Evolutionary conservation across 2,113 vertebrate species (phyloP).

Genomic region (Aphyosemion australe): DNA sequence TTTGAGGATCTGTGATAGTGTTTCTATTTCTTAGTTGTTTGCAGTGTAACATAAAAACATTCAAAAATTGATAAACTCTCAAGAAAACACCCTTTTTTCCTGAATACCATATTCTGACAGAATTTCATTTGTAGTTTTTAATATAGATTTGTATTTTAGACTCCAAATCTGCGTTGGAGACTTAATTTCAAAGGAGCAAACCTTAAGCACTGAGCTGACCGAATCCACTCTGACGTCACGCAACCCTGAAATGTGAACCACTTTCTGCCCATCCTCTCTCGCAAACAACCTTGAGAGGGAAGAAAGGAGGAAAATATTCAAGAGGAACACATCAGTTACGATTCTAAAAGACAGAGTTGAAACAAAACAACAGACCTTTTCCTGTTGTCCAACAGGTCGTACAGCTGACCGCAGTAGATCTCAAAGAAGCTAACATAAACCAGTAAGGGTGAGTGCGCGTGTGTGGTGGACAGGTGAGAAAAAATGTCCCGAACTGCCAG

Average conservation of each 20-base stretch:
- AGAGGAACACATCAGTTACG: not conserved
- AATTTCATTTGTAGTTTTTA: too few relatives aligned
- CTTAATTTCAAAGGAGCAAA: slow-evolving; percentile 49
- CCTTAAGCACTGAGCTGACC: slow-evolving; percentile 86
- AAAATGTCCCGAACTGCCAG: slow-evolving; percentile 90
- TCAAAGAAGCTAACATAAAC: slow-evolving; percentile 94
- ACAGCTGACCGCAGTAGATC: slow-evolving; percentile 94
- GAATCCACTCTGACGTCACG: slow-evolving; percentile 83
- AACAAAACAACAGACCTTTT: slow-evolving; percentile 80
- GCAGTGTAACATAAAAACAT: too few relatives aligned
- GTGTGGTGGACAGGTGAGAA: slow-evolving; percentile 69
- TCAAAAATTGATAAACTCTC: too few relatives aligned
- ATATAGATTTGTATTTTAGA: not conserved
- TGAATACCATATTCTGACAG: too few relatives aligned
- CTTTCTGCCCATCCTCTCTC: slow-evolving; percentile 87
- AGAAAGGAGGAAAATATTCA: not conserved
- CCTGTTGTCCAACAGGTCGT: slow-evolving; percentile 88
- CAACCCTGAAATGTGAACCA: slow-evolving; percentile 89
- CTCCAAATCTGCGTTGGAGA: not conserved
- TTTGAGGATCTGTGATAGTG: too few relatives aligned
- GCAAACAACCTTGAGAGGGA: slow-evolving; percentile 83
- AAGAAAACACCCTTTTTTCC: too few relatives aligned
- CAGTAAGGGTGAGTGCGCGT: slow-evolving; percentile 45
- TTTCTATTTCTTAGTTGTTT: too few relatives aligned
- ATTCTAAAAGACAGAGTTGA: not conserved